These are phyloP conservation scores for Florisuga fusca DNA, from an alignment of 2,797 vertebrate species.

Conservation along the genomic window DNA sequence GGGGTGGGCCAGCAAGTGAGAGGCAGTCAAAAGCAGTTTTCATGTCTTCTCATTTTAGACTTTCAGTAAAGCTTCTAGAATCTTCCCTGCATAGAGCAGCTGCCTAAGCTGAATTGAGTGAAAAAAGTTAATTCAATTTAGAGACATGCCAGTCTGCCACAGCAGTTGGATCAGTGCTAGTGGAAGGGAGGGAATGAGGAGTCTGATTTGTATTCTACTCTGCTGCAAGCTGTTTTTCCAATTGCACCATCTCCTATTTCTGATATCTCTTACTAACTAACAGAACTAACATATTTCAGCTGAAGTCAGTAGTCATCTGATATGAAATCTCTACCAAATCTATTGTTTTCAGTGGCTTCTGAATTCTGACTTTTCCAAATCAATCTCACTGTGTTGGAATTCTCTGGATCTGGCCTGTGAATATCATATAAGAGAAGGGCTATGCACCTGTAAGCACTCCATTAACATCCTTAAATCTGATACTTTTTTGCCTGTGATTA, in stretches of 20 bases:
- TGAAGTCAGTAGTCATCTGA: background rate
- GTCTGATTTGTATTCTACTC: background rate
- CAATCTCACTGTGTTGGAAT: rapidly evolving
- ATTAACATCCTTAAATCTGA: background rate
- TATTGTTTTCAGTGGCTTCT: background rate
- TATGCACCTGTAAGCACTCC: background rate
- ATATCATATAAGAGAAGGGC: background rate
- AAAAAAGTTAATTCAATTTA: background rate
- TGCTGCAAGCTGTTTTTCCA: background rate
- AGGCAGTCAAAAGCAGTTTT: background rate
- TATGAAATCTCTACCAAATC: background rate
- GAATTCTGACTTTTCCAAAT: background rate
- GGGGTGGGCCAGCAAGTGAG: background rate
- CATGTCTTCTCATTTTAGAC: background rate
- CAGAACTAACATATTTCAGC: background rate
- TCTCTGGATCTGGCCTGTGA: background rate
- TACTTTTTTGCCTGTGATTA: background rate
- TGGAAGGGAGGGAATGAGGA: background rate
- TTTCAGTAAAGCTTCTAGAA: slow-evolving; percentile 9
- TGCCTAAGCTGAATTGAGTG: background rate
- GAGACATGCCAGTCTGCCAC: background rate
- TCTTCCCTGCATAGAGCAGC: background rate
- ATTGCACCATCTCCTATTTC: background rate
- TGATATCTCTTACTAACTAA: background rate
- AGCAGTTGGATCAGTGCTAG: background rate